Conservation (phyloP, 2,888 invertebrate species). For the Euplexia lucipara region DNA sequence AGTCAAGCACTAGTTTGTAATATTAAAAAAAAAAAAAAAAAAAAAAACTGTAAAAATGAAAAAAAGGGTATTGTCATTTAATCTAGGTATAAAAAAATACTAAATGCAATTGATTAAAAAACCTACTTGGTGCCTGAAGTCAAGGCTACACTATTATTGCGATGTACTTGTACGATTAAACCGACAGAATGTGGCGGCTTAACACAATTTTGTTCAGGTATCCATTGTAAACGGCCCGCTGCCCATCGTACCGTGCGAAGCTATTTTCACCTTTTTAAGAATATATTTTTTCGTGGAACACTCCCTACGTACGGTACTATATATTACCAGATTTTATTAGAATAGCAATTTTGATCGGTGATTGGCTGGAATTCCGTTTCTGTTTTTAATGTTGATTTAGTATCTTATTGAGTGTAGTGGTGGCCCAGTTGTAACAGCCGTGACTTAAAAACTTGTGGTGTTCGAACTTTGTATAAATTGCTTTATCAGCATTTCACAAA, state of each 20-base stretch:
- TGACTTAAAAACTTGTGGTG: too few relatives aligned
- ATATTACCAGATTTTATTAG: slow-evolving; percentile 19
- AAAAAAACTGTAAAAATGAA: too few relatives aligned
- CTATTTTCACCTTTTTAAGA: slow-evolving; percentile 64
- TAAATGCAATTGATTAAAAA: too few relatives aligned
- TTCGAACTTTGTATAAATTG: too few relatives aligned
- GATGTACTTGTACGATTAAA: slow-evolving; percentile 33
- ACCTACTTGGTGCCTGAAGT: not conserved
- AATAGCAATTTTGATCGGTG: slow-evolving; percentile 22
- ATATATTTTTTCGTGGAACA: slow-evolving; percentile 50
- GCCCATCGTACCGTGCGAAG: slow-evolving; percentile 55
- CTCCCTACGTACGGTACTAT: slow-evolving; percentile 29
- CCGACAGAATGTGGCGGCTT: slow-evolving; percentile 33
- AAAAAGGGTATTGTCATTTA: too few relatives aligned
- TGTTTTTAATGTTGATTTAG: slow-evolving; percentile 11
- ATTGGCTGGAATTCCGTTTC: slow-evolving; percentile 21
- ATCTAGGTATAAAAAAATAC: too few relatives aligned
- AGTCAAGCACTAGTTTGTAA: too few relatives aligned
- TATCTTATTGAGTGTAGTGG: too few relatives aligned
- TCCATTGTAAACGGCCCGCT: slow-evolving; percentile 49
- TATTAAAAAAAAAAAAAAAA: too few relatives aligned
- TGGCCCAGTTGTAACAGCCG: too few relatives aligned
- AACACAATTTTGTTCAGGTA: slow-evolving; percentile 43
- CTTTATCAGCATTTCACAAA: too few relatives aligned
- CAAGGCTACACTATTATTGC: not conserved